Evolutionary conservation across 2,888 invertebrate genomes (phyloP).

Genomic region (Drosophila quasianomalipes): DNA sequence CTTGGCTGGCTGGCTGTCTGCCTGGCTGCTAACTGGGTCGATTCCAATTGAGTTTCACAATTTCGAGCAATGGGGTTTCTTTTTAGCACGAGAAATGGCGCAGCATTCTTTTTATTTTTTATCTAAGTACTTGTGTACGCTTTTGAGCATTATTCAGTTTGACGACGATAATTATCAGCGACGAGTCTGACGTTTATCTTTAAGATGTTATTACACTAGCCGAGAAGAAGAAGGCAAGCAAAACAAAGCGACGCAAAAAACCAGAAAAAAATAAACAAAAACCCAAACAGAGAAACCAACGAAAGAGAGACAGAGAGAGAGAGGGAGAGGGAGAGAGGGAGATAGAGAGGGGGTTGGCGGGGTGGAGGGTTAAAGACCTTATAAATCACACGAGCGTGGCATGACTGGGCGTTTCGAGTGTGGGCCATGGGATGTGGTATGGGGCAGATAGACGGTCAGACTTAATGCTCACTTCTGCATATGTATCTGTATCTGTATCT

Average conservation of each 20-base stretch:
- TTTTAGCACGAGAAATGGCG: slow-evolving; percentile 52
- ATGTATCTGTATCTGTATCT: neutral
- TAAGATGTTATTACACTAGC: slow-evolving; percentile 58
- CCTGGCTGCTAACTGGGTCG: slow-evolving; percentile 62
- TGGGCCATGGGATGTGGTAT: slow-evolving; percentile 35
- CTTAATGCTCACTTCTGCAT: slow-evolving; percentile 9
- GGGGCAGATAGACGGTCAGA: slow-evolving; percentile 11
- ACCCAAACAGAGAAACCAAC: slow-evolving; percentile 46
- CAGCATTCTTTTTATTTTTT: slow-evolving; percentile 42
- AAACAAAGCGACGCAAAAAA: slow-evolving; percentile 60
- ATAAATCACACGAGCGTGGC: slow-evolving; percentile 81
- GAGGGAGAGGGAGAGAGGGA: slow-evolving; percentile 13
- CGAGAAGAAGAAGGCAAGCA: slow-evolving; percentile 67
- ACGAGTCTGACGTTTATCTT: slow-evolving; percentile 46
- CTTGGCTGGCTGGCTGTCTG: slow-evolving; percentile 10
- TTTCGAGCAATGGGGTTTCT: slow-evolving; percentile 46
- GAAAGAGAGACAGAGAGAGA: slow-evolving; percentile 19
- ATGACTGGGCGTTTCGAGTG: slow-evolving; percentile 73
- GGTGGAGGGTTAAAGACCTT: slow-evolving; percentile 74
- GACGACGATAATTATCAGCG: slow-evolving; percentile 39
- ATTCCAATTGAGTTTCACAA: slow-evolving; percentile 68
- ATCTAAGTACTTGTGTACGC: slow-evolving; percentile 18
- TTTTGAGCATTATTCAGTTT: slow-evolving; percentile 34
- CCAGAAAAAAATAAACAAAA: slow-evolving; percentile 49
- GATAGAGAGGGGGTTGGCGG: slow-evolving; percentile 23